Conservation (phyloP, 2,888 invertebrate genomes). For the Campopleginae sp. region DNA sequence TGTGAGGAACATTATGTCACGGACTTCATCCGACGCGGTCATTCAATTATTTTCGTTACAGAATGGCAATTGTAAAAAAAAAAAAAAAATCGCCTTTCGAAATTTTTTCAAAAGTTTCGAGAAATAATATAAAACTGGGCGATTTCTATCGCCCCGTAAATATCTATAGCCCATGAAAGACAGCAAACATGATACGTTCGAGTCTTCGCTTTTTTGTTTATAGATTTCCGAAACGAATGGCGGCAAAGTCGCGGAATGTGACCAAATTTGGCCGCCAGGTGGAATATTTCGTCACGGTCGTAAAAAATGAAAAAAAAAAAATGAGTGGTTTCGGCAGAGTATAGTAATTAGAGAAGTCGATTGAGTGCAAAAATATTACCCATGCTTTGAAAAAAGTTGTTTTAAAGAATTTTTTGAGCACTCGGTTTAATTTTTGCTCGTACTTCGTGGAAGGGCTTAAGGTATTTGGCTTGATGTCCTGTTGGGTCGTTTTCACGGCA, state of each 20-base stretch:
- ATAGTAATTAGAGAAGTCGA: neutral
- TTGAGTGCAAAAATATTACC: neutral
- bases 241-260: neutral
- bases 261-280: neutral
- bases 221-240: too few species aligned
- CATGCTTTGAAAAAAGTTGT: neutral
- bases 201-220: too few species aligned
- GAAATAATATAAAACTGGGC: too few species aligned
- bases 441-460: neutral
- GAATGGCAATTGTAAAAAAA: too few species aligned
- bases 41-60: too few species aligned
- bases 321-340: neutral
- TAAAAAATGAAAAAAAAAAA: neutral
- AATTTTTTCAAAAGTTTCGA: too few species aligned
- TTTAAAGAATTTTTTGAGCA: neutral
- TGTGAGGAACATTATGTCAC: too few species aligned
- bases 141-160: too few species aligned
- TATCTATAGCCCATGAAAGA: too few species aligned
- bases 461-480: constrained; percentile 24
- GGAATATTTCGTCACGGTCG: neutral
- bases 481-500: constrained; percentile 19
- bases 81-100: too few species aligned
- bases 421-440: neutral
- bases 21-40: too few species aligned
- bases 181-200: too few species aligned